Base-by-base conservation (phyloP, 2,888 invertebrate species). In the Rotaria sp. region DNA sequence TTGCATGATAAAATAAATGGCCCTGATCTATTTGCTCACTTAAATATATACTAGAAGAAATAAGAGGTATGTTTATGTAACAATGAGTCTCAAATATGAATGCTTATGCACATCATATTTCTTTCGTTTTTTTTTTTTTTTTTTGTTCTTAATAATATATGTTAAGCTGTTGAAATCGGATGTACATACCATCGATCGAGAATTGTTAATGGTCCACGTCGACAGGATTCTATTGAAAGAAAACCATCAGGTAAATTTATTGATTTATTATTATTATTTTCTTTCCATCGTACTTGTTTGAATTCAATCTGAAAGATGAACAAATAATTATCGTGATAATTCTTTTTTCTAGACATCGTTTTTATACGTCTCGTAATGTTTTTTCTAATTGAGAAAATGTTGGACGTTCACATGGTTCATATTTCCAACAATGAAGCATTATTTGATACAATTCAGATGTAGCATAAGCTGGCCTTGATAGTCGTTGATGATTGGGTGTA, bases 151-250 rank as follows among this genome's bases (percentile, higher is more conserved):
- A 45, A 10, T 75, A 75, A 80, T 45, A 45, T 45, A 80, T 80
- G 45, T 11, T 67, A 2, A 67, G 67, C 18, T 35, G 21, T 35
- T 15, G 35, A 35, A 67, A 67, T 67, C 21, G 38, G 35, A 67
- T 67, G 45, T 21, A 80, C 80, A 41, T 80, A 80, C 80, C 80
- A 80, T 80, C 80, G 80, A 80, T 80, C 80, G 15, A 80, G 41
- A n/a, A 80, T 45, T 80, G 45, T 80, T n/a, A 80, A 45, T 80
- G 80, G 80, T n/a, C 45, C 80, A 26, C n/a, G 11, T n/a, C 10
- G 24, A 45, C 80, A 45, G 26, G 24, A 45, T 45, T 80, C 38
- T 15, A n/a, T 45, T 10, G 80, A n/a, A n/a, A 80, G 45, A 45
- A 80, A 80, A n/a, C 45, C 45, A 80, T 80, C 45, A n/a, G 80